These are phyloP conservation scores for Centropristis striata DNA, from an alignment of 2,113 vertebrate genomes.

Conservation along the genomic window DNA sequence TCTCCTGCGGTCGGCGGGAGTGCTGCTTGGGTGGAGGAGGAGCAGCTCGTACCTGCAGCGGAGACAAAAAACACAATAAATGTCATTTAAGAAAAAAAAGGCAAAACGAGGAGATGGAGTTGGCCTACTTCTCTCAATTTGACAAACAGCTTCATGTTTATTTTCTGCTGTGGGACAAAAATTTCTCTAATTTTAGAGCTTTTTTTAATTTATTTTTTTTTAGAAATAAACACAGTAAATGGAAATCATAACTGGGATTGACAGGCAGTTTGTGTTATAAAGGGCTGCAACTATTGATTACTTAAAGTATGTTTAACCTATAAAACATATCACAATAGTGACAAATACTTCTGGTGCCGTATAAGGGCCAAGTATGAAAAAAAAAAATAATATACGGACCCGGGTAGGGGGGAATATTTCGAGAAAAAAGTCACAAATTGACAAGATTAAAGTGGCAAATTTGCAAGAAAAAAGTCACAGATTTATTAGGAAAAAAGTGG, in stretches of 20 bases:
- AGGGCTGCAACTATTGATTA: not conserved
- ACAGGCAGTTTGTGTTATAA: not conserved
- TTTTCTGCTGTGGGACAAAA: constrained; percentile 9
- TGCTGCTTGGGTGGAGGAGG: constrained; percentile 96
- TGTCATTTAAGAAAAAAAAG: not conserved
- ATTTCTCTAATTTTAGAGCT: not conserved
- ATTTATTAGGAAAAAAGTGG: too few relatives aligned
- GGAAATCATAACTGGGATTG: not conserved
- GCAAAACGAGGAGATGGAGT: not conserved
- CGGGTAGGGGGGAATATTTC: too few relatives aligned
- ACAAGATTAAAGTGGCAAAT: too few relatives aligned
- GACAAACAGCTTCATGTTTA: constrained; percentile 3
- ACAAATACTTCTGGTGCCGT: too few relatives aligned
- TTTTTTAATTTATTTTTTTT: not conserved
- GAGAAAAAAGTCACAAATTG: too few relatives aligned
- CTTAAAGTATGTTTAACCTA: too few relatives aligned
- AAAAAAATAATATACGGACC: too few relatives aligned
- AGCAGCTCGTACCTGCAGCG: constrained; percentile 93
- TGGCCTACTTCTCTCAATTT: constrained; percentile 31
- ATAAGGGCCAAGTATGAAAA: too few relatives aligned
- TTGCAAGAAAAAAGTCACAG: too few relatives aligned
- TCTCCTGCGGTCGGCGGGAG: constrained; percentile 89
- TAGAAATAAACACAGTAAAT: not conserved
- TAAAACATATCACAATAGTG: too few relatives aligned
- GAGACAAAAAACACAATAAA: constrained; percentile 7